Evolutionary conservation across 2,113 vertebrate species (phyloP).

Genomic region (Bubalus kerabau): DNA sequence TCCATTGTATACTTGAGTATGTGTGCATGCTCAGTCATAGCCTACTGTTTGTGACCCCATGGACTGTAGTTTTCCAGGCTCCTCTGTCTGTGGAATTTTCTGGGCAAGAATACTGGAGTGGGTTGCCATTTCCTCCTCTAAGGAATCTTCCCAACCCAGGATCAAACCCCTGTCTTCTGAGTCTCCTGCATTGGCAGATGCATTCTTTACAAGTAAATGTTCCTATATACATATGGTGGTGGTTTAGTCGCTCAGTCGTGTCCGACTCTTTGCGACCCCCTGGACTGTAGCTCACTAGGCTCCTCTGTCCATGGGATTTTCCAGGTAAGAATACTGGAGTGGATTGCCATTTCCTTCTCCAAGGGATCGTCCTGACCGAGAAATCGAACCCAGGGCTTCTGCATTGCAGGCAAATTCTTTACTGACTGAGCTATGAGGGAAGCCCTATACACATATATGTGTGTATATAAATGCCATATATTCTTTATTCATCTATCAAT

Average conservation of each 20-base stretch:
- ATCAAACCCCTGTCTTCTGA: background rate
- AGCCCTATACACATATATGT: background rate
- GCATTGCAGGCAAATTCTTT: too few relatives aligned
- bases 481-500: background rate
- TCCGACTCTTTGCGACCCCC: rapidly evolving
- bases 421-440: too few relatives aligned
- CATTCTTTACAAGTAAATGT: background rate
- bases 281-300: too few relatives aligned
- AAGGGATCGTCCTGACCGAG: too few relatives aligned
- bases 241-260: rapidly evolving
- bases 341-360: too few relatives aligned
- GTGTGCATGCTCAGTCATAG: background rate
- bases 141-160: background rate
- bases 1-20: background rate
- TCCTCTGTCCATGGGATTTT: too few relatives aligned
- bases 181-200: background rate
- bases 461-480: background rate
- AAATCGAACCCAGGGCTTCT: too few relatives aligned
- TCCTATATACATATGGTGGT: background rate
- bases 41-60: background rate
- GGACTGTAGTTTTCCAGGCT: background rate
- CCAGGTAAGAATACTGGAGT: too few relatives aligned
- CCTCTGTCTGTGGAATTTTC: background rate
- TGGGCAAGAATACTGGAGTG: background rate
- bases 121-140: background rate